Evolutionary conservation across 2,113 vertebrate genomes (phyloP).

Genomic region (Dryoscopus gambensis): DNA sequence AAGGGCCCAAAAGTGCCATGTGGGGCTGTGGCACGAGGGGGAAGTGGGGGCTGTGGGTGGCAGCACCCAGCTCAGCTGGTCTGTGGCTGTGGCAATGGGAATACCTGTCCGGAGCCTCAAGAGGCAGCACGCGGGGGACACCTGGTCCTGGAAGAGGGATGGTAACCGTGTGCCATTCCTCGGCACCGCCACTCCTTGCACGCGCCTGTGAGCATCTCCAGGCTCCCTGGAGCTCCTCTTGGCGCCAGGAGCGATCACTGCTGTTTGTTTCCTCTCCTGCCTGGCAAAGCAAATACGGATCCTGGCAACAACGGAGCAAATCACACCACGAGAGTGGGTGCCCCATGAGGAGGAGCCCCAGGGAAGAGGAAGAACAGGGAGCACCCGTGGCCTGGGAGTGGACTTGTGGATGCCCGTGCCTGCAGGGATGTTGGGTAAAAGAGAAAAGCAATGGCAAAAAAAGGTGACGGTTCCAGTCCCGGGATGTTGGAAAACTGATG

Average conservation of each 20-base stretch:
- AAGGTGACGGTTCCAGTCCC: neutral
- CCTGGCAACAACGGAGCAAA: neutral
- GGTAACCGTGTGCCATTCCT: neutral
- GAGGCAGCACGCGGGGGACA: neutral
- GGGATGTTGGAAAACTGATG: constrained; percentile 48
- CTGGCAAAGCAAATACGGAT: neutral
- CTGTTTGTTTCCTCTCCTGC: neutral
- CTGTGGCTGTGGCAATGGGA: neutral
- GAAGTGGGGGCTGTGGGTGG: neutral
- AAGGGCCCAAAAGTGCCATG: neutral
- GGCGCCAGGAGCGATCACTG: neutral
- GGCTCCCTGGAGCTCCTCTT: neutral
- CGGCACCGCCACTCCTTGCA: neutral
- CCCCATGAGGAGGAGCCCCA: neutral
- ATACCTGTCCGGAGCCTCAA: neutral
- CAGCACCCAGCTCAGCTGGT: neutral
- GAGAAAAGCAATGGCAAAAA: neutral
- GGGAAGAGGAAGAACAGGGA: neutral
- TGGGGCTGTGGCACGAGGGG: accelerated
- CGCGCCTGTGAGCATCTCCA: neutral
- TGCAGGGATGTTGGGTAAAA: neutral
- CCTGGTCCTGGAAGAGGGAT: neutral
- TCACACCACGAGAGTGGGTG: neutral
- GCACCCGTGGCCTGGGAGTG: neutral
- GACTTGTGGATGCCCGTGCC: accelerated